Conservation (phyloP, 2,113 vertebrate species). For the Callionymus lyra region DNA sequence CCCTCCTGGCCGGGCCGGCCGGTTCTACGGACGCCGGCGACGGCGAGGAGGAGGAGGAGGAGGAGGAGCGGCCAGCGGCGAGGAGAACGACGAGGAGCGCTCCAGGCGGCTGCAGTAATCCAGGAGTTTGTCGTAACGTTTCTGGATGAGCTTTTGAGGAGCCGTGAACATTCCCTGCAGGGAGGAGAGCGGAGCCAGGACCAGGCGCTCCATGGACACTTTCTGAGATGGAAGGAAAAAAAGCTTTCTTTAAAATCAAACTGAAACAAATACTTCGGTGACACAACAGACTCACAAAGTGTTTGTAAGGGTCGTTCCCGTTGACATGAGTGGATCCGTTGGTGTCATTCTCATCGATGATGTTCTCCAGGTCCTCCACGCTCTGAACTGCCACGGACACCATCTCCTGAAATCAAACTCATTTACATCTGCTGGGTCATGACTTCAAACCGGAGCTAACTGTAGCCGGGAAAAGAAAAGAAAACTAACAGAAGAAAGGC, state of each 20-base stretch:
- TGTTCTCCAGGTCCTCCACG: constrained; percentile 67
- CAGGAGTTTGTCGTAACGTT: constrained; percentile 92
- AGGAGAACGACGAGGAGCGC: constrained; percentile 54
- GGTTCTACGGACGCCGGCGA: constrained; percentile 59
- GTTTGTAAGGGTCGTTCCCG: constrained; percentile 61
- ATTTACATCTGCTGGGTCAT: too few species aligned
- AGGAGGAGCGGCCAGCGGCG: constrained; percentile 21
- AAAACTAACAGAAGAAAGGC: neutral
- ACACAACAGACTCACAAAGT: constrained; percentile 74
- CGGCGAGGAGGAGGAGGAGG: constrained; percentile 32
- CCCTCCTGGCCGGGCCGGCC: constrained; percentile 70
- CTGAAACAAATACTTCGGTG: neutral
- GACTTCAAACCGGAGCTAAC: too few species aligned
- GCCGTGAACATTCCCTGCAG: constrained; percentile 82
- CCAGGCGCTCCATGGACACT: constrained; percentile 68
- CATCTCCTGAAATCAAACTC: constrained; percentile 80
- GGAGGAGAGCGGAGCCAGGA: constrained; percentile 73
- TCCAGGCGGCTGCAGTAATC: constrained; percentile 82
- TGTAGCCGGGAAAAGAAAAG: too few species aligned
- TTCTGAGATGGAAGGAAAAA: constrained; percentile 60
- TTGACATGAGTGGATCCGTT: constrained; percentile 44
- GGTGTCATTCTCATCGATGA: constrained; percentile 62
- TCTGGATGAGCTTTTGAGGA: constrained; percentile 96
- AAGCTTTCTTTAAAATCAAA: neutral
- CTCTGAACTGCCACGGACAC: constrained; percentile 69